Evolutionary conservation across 2,113 vertebrate species (phyloP).

Genomic region (Sinocyclocheilus rhinocerous): DNA sequence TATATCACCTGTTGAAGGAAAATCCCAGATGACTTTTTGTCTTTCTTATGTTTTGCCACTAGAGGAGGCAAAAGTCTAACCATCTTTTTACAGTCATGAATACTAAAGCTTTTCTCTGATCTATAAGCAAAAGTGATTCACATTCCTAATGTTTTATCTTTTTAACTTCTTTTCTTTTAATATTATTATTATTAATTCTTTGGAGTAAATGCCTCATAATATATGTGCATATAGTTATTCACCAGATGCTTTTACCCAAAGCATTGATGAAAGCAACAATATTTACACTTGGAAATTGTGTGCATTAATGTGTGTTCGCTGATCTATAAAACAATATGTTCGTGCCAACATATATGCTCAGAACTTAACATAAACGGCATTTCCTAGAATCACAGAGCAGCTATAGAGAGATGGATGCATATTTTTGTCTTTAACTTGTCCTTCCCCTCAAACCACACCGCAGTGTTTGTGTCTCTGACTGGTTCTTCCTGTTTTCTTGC

Average conservation of each 20-base stretch:
- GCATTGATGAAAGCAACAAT: not conserved
- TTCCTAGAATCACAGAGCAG: not conserved
- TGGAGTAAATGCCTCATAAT: not conserved
- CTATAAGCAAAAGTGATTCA: not conserved
- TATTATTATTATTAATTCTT: not conserved
- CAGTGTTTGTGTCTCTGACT: not conserved
- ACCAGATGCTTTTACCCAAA: not conserved
- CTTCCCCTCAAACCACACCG: not conserved
- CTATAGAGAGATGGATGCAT: not conserved
- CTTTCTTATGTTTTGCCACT: not conserved
- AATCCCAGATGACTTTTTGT: not conserved
- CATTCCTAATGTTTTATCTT: not conserved
- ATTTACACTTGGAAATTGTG: not conserved
- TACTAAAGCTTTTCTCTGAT: not conserved
- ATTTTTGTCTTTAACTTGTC: conserved; percentile 1
- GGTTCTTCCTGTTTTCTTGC: conserved; percentile 37
- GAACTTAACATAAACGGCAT: not conserved
- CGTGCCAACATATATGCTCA: not conserved
- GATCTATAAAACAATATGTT: not conserved
- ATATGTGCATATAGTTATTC: not conserved
- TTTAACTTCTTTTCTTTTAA: not conserved
- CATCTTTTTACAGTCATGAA: not conserved
- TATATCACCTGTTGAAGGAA: not conserved
- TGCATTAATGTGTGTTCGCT: not conserved
- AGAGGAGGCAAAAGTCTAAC: not conserved